phyloP scores from a whole-genome alignment of 2,888 invertebrate genomes.

The Agrilus biguttatus region DNA sequence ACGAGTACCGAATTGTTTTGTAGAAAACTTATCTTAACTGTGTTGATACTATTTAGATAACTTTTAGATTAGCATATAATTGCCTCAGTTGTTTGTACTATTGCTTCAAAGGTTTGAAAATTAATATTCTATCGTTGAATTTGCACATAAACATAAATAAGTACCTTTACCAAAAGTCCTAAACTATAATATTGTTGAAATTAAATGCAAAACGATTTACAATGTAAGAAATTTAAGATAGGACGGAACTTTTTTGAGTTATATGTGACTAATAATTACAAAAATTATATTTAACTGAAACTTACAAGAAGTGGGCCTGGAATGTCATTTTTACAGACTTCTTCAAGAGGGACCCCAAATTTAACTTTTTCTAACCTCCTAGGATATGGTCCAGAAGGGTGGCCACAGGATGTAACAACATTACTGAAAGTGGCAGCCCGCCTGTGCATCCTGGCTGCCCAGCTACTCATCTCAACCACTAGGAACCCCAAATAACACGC shows the following conservation, averaged over 20 bases:
- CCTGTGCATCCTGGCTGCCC: slow-evolving; percentile 85
- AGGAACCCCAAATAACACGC: slow-evolving; percentile 5
- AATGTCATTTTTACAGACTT: slow-evolving; percentile 91
- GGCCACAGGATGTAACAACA: slow-evolving; percentile 83
- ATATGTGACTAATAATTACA: too few species aligned
- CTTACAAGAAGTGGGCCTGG: slow-evolving; percentile 81
- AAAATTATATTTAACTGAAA: slow-evolving; percentile 12
- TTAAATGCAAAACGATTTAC: too few species aligned
- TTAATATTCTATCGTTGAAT: too few species aligned
- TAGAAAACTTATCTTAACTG: neutral
- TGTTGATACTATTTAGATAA: neutral
- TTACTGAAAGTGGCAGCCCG: slow-evolving; percentile 81
- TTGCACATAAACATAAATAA: too few species aligned
- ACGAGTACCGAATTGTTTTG: too few species aligned
- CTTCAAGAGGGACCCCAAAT: slow-evolving; percentile 81
- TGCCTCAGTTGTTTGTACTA: too few species aligned
- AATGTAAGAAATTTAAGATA: too few species aligned
- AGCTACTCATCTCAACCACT: slow-evolving; percentile 61
- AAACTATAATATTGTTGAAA: too few species aligned
- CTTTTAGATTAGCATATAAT: too few species aligned
- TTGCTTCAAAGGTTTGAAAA: too few species aligned
- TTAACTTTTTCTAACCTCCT: slow-evolving; percentile 83
- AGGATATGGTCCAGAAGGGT: slow-evolving; percentile 70
- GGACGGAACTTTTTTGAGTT: too few species aligned
- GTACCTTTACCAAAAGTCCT: too few species aligned